Percentiles rank a stretch among this genome's conserved stretches.
Conservation (phyloP, 2,888 invertebrate genomes). For the Sphinx pinastri region DNA sequence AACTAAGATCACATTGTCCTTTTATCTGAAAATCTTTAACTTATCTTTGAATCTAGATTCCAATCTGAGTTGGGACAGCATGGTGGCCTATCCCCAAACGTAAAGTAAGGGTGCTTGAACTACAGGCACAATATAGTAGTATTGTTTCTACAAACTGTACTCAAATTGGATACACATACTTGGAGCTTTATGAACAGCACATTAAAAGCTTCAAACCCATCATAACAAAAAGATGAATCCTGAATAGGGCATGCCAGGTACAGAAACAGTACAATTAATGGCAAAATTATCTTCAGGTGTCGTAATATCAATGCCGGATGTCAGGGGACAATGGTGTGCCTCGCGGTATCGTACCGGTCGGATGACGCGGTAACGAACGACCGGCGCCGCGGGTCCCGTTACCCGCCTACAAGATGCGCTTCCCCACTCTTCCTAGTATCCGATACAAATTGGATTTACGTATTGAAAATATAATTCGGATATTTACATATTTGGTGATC, state of each 20-base stretch:
- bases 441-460: slow-evolving; percentile 21
- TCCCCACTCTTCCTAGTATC: slow-evolving; percentile 50
- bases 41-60: not conserved
- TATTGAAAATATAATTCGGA: not conserved
- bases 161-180: not conserved
- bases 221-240: too few species aligned
- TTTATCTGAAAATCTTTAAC: not conserved
- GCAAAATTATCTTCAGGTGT: slow-evolving; percentile 25
- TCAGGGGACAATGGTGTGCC: slow-evolving; percentile 29
- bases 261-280: slow-evolving; percentile 19
- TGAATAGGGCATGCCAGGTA: not conserved
- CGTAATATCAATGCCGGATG: slow-evolving; percentile 25
- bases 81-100: not conserved
- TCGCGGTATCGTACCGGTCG: slow-evolving; percentile 50
- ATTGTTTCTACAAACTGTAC: not conserved
- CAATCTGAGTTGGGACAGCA: not conserved
- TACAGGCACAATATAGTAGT: not conserved
- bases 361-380: slow-evolving; percentile 33
- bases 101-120: not conserved
- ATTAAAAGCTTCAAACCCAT: too few species aligned
- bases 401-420: slow-evolving; percentile 65
- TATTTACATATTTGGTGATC: slow-evolving; percentile 11
- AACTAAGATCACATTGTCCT: not conserved
- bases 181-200: too few species aligned
- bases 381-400: slow-evolving; percentile 63